Evolutionary conservation across 2,113 vertebrate species (phyloP).

Genomic region (Sylvietta virens): DNA sequence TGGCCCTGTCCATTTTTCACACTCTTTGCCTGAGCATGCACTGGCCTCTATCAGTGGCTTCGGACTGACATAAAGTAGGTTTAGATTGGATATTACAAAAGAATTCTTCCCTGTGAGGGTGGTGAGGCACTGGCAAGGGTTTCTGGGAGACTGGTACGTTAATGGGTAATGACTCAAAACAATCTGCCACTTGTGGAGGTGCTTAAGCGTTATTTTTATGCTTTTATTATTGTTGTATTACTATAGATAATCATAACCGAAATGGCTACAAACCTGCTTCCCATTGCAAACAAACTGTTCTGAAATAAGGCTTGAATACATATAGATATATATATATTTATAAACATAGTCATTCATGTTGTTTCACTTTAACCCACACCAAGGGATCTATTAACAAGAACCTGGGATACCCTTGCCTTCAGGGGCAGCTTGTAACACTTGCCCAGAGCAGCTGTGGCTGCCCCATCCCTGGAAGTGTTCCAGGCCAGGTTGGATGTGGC

Average conservation of each 20-base stretch:
- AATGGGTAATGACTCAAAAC: neutral
- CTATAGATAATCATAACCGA: neutral
- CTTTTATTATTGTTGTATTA: neutral
- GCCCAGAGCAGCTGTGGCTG: neutral
- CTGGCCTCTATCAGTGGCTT: neutral
- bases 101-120: neutral
- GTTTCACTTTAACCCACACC: neutral
- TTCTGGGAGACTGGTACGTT: neutral
- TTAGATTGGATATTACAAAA: neutral
- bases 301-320: neutral
- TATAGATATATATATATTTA: neutral
- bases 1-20: neutral
- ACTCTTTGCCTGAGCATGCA: neutral
- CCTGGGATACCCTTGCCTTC: neutral
- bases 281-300: neutral
- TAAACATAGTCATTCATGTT: neutral
- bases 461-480: neutral
- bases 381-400: neutral
- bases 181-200: neutral
- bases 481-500: neutral
- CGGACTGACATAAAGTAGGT: accelerated
- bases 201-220: neutral
- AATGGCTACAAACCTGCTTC: neutral
- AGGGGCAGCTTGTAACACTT: neutral
- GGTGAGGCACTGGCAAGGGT: neutral